Base-by-base conservation (phyloP, 2,113 vertebrate species). In the Corapipo altera region DNA sequence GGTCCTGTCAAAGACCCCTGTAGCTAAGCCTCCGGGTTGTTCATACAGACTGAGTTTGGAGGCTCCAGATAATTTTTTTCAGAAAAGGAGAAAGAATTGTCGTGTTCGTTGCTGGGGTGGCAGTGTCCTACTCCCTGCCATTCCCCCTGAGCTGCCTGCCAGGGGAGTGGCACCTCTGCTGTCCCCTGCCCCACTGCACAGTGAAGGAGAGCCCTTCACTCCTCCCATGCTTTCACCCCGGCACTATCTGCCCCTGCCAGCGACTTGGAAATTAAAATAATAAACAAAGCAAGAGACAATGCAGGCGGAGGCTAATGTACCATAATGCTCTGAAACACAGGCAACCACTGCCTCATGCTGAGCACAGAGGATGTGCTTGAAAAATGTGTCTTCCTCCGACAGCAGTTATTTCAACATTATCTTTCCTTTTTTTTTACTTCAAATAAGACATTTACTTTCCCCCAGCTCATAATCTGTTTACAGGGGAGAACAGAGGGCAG, bases 341-440 rank as follows among this genome's bases (percentile, higher is more conserved):
- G 76, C 76, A 90, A 84, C 74, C 77, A 5, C 87, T 57, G 82
- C 44, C 58, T 81, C 92, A 79, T 0, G 51, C 94, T 88, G 95
- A 97, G 90, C 41, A 37, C 44, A 87, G 83, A 64, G 80, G 48
- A 58, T 3, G 37, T 80, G 61, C 37, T 54, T 93, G 70, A 96
- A 96, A 95, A 91, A 81, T 44, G 37, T 44, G 66, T 96, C 79
- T 94, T 87, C 71, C 62, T 95, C 78, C 23, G 18, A 94, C 61
- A 95, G 82, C 85, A 96, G 92, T 96, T 97, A 96, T 97, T 97
- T 97, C 97, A 91, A 97, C 48, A 91, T 87, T 80, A 55, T 78
- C 74, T 93, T 95, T 80, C 54, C 54, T 35, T 49, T 65, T 91
- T 91, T 71, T 77, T 54, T 57, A 88, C 77, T 85, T 88, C 65